Evolutionary conservation across 37 sponge, comb jelly and placozoan genomes (phyloP).

Genomic region (Oopsacas minuta): DNA sequence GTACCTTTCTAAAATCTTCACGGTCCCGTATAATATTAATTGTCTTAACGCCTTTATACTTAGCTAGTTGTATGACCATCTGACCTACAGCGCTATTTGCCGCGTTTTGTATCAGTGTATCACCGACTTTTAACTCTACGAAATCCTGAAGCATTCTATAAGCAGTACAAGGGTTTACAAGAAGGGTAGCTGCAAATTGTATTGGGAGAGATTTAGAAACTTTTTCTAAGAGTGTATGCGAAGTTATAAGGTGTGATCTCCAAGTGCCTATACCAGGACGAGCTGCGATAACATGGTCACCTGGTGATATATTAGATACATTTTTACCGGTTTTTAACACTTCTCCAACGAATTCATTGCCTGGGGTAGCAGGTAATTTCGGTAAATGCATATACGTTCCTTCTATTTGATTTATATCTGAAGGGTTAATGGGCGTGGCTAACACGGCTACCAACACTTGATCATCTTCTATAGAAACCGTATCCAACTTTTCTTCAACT

Average conservation of each 20-base stretch:
- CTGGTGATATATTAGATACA: slow-evolving; percentile 32
- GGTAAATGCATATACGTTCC: slow-evolving; percentile 64
- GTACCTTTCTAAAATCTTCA: slow-evolving; percentile 22
- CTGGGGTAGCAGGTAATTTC: slow-evolving; percentile 63
- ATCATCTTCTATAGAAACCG: slow-evolving; percentile 18
- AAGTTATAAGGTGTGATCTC: slow-evolving; percentile 32
- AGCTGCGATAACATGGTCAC: slow-evolving; percentile 64
- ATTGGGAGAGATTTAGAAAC: slow-evolving; percentile 32
- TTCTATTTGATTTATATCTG: slow-evolving; percentile 82
- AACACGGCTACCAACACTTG: slow-evolving; percentile 60
- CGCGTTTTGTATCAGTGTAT: slow-evolving; percentile 75
- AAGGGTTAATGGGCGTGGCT: slow-evolving; percentile 65
- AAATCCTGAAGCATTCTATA: slow-evolving; percentile 89
- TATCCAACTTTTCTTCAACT: background rate
- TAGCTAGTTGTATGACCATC: slow-evolving; percentile 71
- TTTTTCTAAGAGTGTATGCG: slow-evolving; percentile 27
- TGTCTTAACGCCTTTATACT: slow-evolving; percentile 51
- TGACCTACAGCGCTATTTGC: slow-evolving; percentile 90
- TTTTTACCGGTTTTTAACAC: slow-evolving; percentile 46
- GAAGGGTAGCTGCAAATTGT: slow-evolving; percentile 49
- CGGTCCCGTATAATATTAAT: slow-evolving; percentile 75
- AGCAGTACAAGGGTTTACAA: slow-evolving; percentile 79
- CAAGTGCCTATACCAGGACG: slow-evolving; percentile 70
- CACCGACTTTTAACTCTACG: slow-evolving; percentile 48
- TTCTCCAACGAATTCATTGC: slow-evolving; percentile 69